Conservation (phyloP, 1,140 invertebrate genomes). For the Zaprionus taronus region DNA sequence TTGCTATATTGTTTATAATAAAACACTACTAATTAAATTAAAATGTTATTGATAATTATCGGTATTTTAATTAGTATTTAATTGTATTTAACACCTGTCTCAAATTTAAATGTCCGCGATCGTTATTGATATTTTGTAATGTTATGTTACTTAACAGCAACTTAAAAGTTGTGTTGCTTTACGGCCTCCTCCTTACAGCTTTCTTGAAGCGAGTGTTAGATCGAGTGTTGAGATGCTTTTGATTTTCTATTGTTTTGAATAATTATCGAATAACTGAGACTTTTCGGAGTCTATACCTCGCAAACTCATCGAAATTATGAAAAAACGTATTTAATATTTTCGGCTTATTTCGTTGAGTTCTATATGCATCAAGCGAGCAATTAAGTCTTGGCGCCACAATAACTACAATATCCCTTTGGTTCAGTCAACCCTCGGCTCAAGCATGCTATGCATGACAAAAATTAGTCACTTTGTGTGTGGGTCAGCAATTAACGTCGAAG, state of each 20-base stretch:
- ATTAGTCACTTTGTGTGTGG: conserved; percentile 73
- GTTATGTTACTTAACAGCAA: not conserved
- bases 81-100: too few species aligned
- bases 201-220: not conserved
- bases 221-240: not conserved
- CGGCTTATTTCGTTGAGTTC: too few species aligned
- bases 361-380: too few species aligned
- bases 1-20: not conserved
- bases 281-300: not conserved
- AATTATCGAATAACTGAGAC: not conserved
- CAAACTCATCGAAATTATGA: too few species aligned
- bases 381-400: not conserved
- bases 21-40: not conserved
- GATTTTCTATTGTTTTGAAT: not conserved
- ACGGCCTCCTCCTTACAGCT: too few species aligned
- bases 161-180: too few species aligned
- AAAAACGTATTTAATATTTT: too few species aligned
- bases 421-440: conserved; percentile 14
- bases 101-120: not conserved
- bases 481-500: conserved; percentile 71
- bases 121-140: not conserved
- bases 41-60: too few species aligned
- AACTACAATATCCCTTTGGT: too few species aligned
- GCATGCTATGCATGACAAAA: conserved; percentile 27
- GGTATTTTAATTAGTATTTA: too few species aligned